phyloP scores from a whole-genome alignment of 53 echinoderm and acorn worm species.

The Echinometra lucunter region DNA sequence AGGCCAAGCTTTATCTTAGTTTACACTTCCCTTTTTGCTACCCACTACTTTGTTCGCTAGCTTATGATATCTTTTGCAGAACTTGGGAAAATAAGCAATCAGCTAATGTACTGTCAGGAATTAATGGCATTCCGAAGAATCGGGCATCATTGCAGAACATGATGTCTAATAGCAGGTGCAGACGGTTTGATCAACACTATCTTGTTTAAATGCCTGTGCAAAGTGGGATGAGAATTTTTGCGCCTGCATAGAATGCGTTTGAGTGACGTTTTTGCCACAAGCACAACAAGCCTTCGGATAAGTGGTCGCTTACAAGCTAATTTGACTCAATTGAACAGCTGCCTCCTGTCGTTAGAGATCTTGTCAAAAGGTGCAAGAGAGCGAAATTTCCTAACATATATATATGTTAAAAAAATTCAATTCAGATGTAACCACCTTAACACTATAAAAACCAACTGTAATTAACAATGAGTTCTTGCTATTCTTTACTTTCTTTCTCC shows the following conservation, averaged over 20 bases:
- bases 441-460: too few relatives aligned
- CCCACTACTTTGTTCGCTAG: neutral
- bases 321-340: slow-evolving; percentile 44
- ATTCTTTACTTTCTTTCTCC: too few relatives aligned
- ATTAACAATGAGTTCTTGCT: too few relatives aligned
- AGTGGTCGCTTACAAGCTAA: slow-evolving; percentile 39
- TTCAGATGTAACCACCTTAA: too few relatives aligned
- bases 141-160: neutral
- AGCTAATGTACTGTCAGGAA: neutral
- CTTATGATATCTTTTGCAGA: neutral
- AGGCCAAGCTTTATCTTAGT: neutral
- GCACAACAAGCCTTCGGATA: neutral
- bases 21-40: neutral
- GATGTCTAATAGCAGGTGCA: slow-evolving; percentile 25
- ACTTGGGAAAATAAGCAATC: neutral
- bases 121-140: neutral
- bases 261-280: slow-evolving; percentile 12
- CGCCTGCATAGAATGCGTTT: neutral
- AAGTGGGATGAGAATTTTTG: neutral
- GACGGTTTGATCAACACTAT: neutral
- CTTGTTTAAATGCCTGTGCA: neutral
- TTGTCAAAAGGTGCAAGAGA: neutral
- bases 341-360: neutral
- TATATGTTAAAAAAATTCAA: neutral
- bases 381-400: neutral